Base-by-base conservation (phyloP, 2,797 vertebrate genomes). In the Meriones psammophilus region DNA sequence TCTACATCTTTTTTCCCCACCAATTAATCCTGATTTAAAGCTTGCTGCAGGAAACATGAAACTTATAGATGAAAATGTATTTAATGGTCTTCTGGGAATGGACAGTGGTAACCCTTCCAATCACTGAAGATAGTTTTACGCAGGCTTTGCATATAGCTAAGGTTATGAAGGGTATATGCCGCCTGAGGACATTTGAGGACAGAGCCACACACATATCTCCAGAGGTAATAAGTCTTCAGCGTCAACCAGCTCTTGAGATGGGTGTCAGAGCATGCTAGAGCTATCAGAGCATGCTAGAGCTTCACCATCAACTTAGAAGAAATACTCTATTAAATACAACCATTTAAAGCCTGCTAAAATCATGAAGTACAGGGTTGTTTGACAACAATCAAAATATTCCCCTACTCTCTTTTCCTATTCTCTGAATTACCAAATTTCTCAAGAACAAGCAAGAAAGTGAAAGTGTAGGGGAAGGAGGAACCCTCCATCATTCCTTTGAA, bases 261-360 rank as follows among this genome's bases (percentile, higher is more conserved):
- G 64, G 73, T 90, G 95, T 95, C 56, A 88, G 62, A n/a, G n/a
- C n/a, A n/a, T n/a, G n/a, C n/a, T n/a, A n/a, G n/a, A 80, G 78
- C 92, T 74, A 94, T 80, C 64, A 96, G 89, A 96, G 88, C 69
- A 60, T 91, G 50, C 76, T 62, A 88, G 77, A 96, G 36, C 83
- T 76, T 73, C 78, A 94, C 42, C 46, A 89, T 93, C 39, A 94
- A 94, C 96, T 86, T 94, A 94, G 71, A 88, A 78, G 54, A 96
- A 36, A 95, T 94, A 87, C 76, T 96, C 36, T 80, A 94, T 94
- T 94, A 77, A 91, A 92, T 96, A 36, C 56, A 89, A 81, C 69
- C 86, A 78, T 78, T 97, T 91, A 56, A 85, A 96, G 58, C 39
- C 84, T 91, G 18, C 46, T 78, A 50, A 97, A 80, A 42, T 88